Evolutionary conservation across 2,113 vertebrate genomes (phyloP), one percentile per base, ranked within the genome.

Genomic region (Bubalus kerabau): DNA sequence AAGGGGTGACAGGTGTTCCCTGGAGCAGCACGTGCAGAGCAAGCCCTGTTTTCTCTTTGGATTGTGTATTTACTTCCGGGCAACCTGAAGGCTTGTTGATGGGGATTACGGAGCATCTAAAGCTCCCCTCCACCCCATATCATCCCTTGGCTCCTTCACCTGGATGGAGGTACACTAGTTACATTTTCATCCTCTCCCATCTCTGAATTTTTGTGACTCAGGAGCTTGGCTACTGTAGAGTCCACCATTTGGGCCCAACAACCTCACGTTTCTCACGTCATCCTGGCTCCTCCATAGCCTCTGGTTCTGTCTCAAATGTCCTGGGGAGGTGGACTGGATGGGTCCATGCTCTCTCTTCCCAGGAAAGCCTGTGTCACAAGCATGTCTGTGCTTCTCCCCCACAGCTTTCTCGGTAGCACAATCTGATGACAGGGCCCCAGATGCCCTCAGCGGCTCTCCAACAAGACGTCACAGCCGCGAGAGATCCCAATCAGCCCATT

Each of bases 401-500:
- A 2, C 1, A 1, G 80, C 71, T 26, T 98, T 98, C 98, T 93
- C 5, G 60, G 98, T 87, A 95, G 87, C 30, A 24, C 36, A 7
- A 0, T 15, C 67, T 71, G 93, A 50, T 30, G 78, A 92, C 54
- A 32, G 28, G 28, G 46, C 76, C 81, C 57, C 82, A 3, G n/a
- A 21, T 46, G 50, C n/a, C 92, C 87, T 89, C 91, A 32, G 88
- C 19, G 28, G 30, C 84, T 56, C 85, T 94, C 81, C 23, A 17
- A 59, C 84, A 81, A 91, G 92, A 94, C 10, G 21, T 97, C 95
- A 97, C 46, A 56, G 7, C 52, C 5, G 0, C 0, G 4, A 86
- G 57, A 96, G 97, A 97, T 96, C 21, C 36, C 56, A 94, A 93
- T 98, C 97, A 95, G 40, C 14, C 89, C 15, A 3, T 62, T 43